Base-by-base conservation (phyloP, 1,140 invertebrate genomes). In the Myzus persicae region DNA sequence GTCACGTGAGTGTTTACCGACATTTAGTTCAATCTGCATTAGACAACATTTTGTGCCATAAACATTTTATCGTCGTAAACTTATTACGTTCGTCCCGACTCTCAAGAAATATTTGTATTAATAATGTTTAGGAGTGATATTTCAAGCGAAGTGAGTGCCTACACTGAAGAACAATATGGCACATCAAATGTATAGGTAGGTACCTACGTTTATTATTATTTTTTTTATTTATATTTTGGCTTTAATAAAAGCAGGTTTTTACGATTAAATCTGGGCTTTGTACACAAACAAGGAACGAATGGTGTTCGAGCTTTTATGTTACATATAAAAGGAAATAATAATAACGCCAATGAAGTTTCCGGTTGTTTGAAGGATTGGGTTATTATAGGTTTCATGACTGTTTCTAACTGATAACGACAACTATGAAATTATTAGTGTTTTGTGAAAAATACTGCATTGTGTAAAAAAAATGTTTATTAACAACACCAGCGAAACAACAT, bases 11-110 rank as follows among this genome's bases (percentile, higher is more conserved):
- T 85, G 3, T 76, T n/a, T 40, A 40, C 36, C 20, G 36, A 22
- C 81, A 82, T 82, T 82, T 36, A 82, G 38, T 82, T 82, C 81
- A 82, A 38, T 82, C 36, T 82, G 36, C 81, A 82, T 82, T 24
- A 82, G 22, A 82, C 59, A 82, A 40, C 36, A 40, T 82, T 82
- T 82, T 82, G 24, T 38, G 59, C 31, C 5, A n/a, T 76, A 20
- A 76, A 76, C n/a, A 76, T n/a, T n/a, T 76, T 76, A 67, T n/a
- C n/a, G 31, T 76, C 59, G n/a, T 76, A n/a, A 76, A 76, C 3
- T n/a, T n/a, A 51, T 51, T 51, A 51, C 48, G 48, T 51, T 51
- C 48, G 3, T 51, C 46, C 46, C 46, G 14, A 18, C 46, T 48
- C 22, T 51, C 20, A 22, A 51, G 48, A 22, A 51, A 51, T 24